phyloP scores from a whole-genome alignment of 1,140 invertebrate genomes.

The Cardiocondyla obscurior region DNA sequence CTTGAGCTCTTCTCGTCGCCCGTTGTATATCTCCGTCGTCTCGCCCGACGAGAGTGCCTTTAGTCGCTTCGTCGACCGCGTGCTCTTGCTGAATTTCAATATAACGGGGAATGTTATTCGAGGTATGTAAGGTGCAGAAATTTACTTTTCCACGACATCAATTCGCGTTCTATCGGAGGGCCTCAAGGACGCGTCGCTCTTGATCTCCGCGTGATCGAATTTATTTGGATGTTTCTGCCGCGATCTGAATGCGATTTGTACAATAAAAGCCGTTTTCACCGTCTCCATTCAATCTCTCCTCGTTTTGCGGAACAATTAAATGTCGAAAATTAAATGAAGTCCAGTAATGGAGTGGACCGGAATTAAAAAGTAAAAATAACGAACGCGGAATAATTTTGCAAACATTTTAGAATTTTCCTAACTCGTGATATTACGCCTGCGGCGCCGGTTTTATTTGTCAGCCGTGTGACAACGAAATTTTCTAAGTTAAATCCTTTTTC shows the following conservation, averaged over 20 bases:
- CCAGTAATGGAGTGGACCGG: not conserved
- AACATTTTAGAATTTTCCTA: not conserved
- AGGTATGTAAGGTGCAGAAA: not conserved
- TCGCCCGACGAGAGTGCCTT: constrained; percentile 42
- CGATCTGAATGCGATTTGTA: constrained; percentile 11
- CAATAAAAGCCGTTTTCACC: not conserved
- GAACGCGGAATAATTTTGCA: not conserved
- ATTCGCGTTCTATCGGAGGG: not conserved
- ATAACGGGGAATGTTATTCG: constrained; percentile 10
- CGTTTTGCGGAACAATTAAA: not conserved
- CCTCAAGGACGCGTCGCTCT: not conserved
- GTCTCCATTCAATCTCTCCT: not conserved
- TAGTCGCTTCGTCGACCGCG: constrained; percentile 41
- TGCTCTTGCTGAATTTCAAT: constrained; percentile 59
- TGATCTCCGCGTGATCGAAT: constrained; percentile 29
- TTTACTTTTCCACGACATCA: not conserved
- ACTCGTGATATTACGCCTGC: not conserved
- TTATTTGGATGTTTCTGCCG: constrained; percentile 9
- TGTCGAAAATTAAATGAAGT: not conserved
- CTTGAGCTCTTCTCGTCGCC: constrained; percentile 31
- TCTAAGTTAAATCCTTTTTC: not conserved
- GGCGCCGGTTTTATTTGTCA: not conserved
- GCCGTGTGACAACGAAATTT: not conserved
- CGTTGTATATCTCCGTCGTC: constrained; percentile 7
- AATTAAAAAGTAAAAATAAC: not conserved